Percentiles rank a stretch among this genome's conserved stretches.
These are phyloP conservation scores for Discoglossus pictus DNA, from an alignment of 2,797 vertebrate species.

Conservation along the genomic window DNA sequence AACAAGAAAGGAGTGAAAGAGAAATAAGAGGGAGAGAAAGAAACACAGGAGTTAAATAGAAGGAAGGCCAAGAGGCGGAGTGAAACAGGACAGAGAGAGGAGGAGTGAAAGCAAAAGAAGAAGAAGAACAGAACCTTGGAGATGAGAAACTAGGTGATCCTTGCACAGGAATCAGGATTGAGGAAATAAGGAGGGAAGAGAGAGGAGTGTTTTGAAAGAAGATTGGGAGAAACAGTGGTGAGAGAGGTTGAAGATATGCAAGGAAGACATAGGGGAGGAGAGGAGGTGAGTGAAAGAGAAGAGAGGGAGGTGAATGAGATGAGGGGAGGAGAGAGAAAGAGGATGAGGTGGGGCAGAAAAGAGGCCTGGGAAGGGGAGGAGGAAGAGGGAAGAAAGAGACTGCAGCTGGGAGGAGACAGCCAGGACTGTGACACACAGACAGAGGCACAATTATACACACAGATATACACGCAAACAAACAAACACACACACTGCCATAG, in stretches of 20 bases:
- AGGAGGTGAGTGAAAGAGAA: not conserved
- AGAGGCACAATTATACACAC: not conserved
- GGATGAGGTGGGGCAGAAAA: too few species aligned
- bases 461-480: not conserved
- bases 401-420: constrained; percentile 17
- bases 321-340: not conserved
- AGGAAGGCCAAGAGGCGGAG: not conserved
- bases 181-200: not conserved
- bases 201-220: not conserved
- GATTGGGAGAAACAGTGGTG: not conserved
- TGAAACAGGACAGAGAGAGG: not conserved
- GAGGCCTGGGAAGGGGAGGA: too few species aligned
- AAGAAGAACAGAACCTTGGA: too few species aligned
- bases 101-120: not conserved
- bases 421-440: not conserved
- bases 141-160: too few species aligned
- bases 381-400: not conserved
- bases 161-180: too few species aligned
- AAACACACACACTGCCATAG: not conserved
- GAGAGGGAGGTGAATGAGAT: too few species aligned
- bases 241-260: too few species aligned
- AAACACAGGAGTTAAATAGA: too few species aligned
- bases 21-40: not conserved
- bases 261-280: too few species aligned
- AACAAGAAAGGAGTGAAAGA: not conserved